Evolutionary conservation across 2,113 vertebrate species (phyloP).

Genomic region (Panthera leo): DNA sequence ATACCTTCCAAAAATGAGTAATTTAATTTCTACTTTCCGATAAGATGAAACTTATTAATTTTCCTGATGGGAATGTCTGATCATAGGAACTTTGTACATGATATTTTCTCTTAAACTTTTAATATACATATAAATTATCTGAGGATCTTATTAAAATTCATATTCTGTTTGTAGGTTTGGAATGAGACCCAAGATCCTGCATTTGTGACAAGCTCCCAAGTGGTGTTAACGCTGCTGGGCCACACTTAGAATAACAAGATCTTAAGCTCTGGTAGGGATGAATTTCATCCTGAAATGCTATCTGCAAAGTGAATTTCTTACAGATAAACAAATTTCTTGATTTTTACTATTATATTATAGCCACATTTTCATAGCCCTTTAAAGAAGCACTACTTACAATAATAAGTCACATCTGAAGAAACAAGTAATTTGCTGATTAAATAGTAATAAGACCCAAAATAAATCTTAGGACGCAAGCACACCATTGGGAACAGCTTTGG

Average conservation of each 20-base stretch:
- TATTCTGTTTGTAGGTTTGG: not conserved
- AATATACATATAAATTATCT: not conserved
- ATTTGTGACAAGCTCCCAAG: not conserved
- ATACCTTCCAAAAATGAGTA: not conserved
- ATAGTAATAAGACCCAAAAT: not conserved
- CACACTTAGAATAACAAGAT: not conserved
- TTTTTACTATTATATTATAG: not conserved
- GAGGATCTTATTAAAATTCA: not conserved
- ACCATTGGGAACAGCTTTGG: not conserved
- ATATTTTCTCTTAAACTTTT: not conserved
- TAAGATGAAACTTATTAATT: not conserved
- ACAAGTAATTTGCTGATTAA: conserved; percentile 33
- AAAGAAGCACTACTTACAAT: not conserved
- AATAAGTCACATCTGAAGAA: not conserved
- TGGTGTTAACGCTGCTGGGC: too few relatives aligned
- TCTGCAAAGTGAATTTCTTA: not conserved
- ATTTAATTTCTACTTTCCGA: not conserved
- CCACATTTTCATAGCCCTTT: not conserved
- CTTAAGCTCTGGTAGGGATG: not conserved
- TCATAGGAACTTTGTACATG: not conserved
- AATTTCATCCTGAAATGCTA: not conserved
- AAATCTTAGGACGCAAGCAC: not conserved
- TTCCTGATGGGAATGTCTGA: not conserved
- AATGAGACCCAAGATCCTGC: not conserved
- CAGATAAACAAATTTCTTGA: not conserved